Conservation (phyloP, 2,797 vertebrate species). For the Pseudotriccus pelzelni region DNA sequence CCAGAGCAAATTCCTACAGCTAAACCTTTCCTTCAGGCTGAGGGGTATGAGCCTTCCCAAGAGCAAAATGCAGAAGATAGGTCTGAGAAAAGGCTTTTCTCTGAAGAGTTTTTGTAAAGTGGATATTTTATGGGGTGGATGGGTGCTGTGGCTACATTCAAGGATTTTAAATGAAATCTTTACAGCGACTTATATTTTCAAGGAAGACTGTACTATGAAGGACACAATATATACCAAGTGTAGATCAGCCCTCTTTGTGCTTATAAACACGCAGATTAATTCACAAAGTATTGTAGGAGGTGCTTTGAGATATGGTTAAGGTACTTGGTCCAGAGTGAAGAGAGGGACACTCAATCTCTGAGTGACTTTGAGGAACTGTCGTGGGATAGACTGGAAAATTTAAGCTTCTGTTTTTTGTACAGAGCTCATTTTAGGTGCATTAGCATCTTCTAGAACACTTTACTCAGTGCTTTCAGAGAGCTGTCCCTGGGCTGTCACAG, state of each 20-base stretch:
- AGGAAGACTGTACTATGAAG: not conserved
- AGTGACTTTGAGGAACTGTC: not conserved
- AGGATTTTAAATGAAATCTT: not conserved
- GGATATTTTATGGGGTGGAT: not conserved
- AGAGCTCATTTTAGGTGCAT: not conserved
- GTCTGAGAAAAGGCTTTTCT: not conserved
- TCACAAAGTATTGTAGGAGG: not conserved
- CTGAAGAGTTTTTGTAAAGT: not conserved
- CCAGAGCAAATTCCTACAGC: not conserved
- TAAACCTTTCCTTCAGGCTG: not conserved
- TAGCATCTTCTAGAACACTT: not conserved
- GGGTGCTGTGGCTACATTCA: not conserved
- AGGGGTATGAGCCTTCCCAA: accelerated
- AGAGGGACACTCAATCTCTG: not conserved
- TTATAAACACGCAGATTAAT: not conserved
- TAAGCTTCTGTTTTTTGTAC: not conserved
- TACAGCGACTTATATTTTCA: not conserved
- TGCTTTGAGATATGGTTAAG: accelerated
- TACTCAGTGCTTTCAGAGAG: not conserved
- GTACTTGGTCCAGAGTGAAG: not conserved
- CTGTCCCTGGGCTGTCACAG: not conserved
- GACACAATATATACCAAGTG: not conserved
- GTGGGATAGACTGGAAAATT: not conserved
- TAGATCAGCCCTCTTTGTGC: not conserved
- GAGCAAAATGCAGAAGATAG: not conserved